Conservation (phyloP, 2,797 vertebrate species). For the Diglossa cyanea region DNA sequence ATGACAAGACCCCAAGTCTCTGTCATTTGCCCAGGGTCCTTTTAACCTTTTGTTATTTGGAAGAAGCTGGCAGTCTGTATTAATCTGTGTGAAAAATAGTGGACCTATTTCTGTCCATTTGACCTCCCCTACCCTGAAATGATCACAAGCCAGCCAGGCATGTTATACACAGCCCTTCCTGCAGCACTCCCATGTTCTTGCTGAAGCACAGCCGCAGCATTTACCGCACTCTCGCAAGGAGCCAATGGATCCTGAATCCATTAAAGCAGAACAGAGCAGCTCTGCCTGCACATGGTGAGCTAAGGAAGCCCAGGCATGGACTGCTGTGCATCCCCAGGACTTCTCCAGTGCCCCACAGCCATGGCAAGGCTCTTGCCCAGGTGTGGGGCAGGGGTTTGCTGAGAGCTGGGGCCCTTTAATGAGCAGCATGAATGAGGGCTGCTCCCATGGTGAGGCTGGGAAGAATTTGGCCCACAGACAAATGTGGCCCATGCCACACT, state of each 20-base stretch:
- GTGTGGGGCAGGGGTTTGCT: neutral
- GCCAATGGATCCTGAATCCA: neutral
- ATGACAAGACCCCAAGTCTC: neutral
- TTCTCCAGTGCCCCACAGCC: neutral
- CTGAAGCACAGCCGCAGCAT: neutral
- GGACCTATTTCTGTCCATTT: neutral
- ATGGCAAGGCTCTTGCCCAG: neutral
- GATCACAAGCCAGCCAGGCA: neutral
- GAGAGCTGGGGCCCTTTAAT: neutral
- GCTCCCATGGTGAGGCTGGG: neutral
- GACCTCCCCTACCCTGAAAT: neutral
- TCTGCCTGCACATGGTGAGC: neutral
- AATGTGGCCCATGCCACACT: neutral
- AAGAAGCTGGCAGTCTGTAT: neutral
- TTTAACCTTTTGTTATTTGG: constrained; percentile 7
- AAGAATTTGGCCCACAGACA: neutral
- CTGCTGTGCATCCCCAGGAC: neutral
- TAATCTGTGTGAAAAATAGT: neutral
- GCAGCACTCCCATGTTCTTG: neutral
- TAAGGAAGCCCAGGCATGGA: neutral
- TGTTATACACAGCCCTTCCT: neutral
- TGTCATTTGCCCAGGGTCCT: neutral
- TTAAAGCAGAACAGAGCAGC: neutral
- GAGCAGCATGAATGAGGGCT: neutral
- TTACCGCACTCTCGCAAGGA: neutral